These are phyloP conservation scores for Columba janthina DNA, from an alignment of 2,113 vertebrate species.

Conservation along the genomic window DNA sequence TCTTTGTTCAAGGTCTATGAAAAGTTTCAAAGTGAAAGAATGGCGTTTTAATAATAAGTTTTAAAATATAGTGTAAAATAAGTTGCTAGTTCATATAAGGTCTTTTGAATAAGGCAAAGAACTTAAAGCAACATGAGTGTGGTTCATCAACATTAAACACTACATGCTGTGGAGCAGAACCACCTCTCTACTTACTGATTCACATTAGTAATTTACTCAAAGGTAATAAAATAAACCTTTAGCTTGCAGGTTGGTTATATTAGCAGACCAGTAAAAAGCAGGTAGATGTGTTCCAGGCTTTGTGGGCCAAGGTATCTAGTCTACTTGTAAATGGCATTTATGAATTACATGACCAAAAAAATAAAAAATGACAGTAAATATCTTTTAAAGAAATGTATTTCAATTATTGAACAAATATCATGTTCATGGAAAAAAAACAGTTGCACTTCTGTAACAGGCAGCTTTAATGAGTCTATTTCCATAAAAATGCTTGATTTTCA, in stretches of 20 bases:
- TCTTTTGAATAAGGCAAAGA: background rate
- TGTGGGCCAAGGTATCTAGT: background rate
- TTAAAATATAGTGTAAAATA: background rate
- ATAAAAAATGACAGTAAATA: background rate
- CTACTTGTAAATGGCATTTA: background rate
- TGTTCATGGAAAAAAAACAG: background rate
- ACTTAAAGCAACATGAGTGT: background rate
- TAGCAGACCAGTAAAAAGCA: background rate
- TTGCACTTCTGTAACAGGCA: background rate
- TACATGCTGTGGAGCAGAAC: background rate
- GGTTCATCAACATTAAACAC: background rate
- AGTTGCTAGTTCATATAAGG: background rate
- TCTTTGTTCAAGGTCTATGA: background rate
- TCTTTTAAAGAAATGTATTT: background rate
- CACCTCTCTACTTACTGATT: background rate
- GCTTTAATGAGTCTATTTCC: constrained; percentile 38
- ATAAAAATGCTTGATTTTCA: constrained; percentile 43
- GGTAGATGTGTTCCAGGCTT: background rate
- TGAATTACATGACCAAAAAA: background rate
- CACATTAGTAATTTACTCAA: background rate
- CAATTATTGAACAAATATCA: background rate
- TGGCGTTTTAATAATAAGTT: background rate
- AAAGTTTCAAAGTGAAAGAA: background rate
- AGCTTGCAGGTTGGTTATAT: background rate
- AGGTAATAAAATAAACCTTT: background rate